Base-by-base conservation (phyloP, 1,140 invertebrate genomes). In the Oreohelix idahoensis region DNA sequence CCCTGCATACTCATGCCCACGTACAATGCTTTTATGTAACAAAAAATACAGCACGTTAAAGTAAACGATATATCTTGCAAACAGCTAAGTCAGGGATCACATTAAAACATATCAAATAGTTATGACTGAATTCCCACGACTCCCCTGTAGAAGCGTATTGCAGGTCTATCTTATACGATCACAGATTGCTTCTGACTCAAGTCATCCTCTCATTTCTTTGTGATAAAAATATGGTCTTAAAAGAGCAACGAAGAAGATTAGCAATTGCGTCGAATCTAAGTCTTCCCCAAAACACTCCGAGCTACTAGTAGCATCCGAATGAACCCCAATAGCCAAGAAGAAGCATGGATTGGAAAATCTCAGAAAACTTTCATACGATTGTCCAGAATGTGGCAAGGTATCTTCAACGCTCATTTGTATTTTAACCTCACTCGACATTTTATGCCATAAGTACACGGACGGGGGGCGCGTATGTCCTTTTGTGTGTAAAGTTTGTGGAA, bases 371-470 rank as follows among this genome's bases (percentile, higher is more conserved):
- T 98, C 91, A 97, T 96, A 0, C n/a, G n/a, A n/a, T n/a, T 99
- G 98, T 90, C 94, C 95, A 0, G 97, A 99, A 85, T 99, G 98
- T 91, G 97, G 97, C 0, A 99, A 99, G 93, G 95, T 98, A 0
- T 99, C n/a, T n/a, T 99, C 93, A 99, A 99, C 91, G 98, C 98
- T 0, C 98, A 99, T 91, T n/a, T n/a, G n/a, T n/a, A n/a, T n/a
- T 99, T 99, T 93, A 99, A 99, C 91, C 94, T 99, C 0, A 99
- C 98, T 0, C 94, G 98, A 73, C 98, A 99, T n/a, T n/a, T n/a
- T 93, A 99, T 99, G 98, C 98, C 98, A n/a, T n/a, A n/a, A 0
- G 98, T 99, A 0, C 98, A 99, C 91, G 99, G n/a, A n/a, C n/a
- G 98, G 0, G 98, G 98, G 0, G 98, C 97, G 0, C 92, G n/a